These are phyloP conservation scores for Coreius guichenoti DNA, from an alignment of 2,797 vertebrate genomes.

Conservation along the genomic window DNA sequence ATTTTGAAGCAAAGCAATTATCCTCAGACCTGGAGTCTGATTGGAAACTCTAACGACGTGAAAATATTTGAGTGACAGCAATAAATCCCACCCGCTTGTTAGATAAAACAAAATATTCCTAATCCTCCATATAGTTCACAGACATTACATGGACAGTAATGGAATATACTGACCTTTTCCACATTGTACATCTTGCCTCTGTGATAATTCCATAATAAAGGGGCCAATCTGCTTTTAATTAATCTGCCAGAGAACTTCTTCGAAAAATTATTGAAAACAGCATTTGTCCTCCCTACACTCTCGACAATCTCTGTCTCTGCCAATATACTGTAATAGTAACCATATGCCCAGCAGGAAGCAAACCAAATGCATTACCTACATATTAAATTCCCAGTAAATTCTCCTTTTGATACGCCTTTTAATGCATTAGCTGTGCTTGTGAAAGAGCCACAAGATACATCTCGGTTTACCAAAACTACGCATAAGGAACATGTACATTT, in stretches of 20 bases:
- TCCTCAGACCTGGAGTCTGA: constrained; percentile 17
- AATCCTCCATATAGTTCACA: constrained; percentile 30
- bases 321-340: constrained; percentile 53
- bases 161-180: constrained; percentile 49
- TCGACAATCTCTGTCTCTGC: constrained; percentile 43
- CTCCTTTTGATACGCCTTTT: constrained; percentile 58
- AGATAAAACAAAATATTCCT: background rate
- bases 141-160: constrained; percentile 29
- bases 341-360: constrained; percentile 59
- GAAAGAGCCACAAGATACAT: constrained; percentile 50
- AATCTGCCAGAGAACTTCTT: constrained; percentile 46
- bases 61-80: constrained; percentile 20
- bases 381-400: constrained; percentile 62
- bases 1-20: constrained; percentile 39
- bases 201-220: constrained; percentile 48
- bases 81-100: constrained; percentile 11
- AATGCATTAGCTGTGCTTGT: constrained; percentile 57
- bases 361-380: constrained; percentile 56
- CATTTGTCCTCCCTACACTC: constrained; percentile 47
- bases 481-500: constrained; percentile 34
- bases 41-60: constrained; percentile 6
- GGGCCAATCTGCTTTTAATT: constrained; percentile 54
- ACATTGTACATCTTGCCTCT: constrained; percentile 43
- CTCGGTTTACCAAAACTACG: constrained; percentile 46
- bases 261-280: constrained; percentile 51